Conservation (phyloP, 2,888 invertebrate species). For the Heliothis peltigera region DNA sequence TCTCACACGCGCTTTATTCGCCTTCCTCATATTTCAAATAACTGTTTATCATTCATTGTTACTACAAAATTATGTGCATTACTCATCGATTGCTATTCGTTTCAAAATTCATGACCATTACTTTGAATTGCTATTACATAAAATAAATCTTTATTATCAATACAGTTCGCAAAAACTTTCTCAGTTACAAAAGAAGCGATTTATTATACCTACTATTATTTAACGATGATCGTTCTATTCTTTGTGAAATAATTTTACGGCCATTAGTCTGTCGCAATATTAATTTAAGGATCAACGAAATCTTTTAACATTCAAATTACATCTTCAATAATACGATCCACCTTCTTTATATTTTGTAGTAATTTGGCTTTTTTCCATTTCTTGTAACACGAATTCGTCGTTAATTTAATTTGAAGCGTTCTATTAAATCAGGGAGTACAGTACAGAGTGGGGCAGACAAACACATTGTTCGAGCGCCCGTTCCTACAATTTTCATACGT, state of each 20-base stretch:
- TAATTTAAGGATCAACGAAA: slow-evolving; percentile 35
- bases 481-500: slow-evolving; percentile 63
- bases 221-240: slow-evolving; percentile 23
- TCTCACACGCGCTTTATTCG: slow-evolving; percentile 37
- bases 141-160: slow-evolving; percentile 25
- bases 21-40: slow-evolving; percentile 39
- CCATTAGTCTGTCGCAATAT: slow-evolving; percentile 48
- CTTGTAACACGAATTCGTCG: slow-evolving; percentile 31
- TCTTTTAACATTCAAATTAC: slow-evolving; percentile 37
- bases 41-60: slow-evolving; percentile 23
- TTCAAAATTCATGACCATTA: slow-evolving; percentile 9
- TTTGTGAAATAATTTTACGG: slow-evolving; percentile 24
- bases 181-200: slow-evolving; percentile 8
- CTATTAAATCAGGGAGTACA: slow-evolving; percentile 40
- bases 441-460: slow-evolving; percentile 23
- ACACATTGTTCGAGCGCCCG: slow-evolving; percentile 40
- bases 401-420: slow-evolving; percentile 50
- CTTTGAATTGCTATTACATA: slow-evolving; percentile 9
- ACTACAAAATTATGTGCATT: slow-evolving; percentile 4
- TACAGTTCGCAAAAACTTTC: slow-evolving; percentile 6
- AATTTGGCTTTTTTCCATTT: slow-evolving; percentile 51
- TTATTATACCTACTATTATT: slow-evolving; percentile 18
- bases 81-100: slow-evolving; percentile 24
- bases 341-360: slow-evolving; percentile 36
- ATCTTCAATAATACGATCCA: slow-evolving; percentile 33